phyloP scores from a whole-genome alignment of 2,797 vertebrate genomes.

The Neosilurus mollespiculum region DNA sequence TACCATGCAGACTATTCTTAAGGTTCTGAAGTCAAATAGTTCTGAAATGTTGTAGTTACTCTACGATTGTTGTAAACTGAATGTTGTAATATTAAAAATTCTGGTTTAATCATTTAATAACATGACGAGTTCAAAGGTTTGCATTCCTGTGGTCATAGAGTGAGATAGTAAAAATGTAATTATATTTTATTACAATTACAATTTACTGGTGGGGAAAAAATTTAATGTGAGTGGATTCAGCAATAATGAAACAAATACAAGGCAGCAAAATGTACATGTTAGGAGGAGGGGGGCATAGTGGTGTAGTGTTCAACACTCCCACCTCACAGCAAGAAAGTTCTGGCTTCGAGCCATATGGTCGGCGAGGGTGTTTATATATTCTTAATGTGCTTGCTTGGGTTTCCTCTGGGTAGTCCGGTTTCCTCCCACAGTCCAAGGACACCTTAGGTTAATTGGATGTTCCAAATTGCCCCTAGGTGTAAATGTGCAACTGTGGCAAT shows the following conservation, averaged over 20 bases:
- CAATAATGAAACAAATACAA: background rate
- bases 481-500: too few relatives aligned
- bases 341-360: too few relatives aligned
- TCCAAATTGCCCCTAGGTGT: too few relatives aligned
- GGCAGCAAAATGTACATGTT: background rate
- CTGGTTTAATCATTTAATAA: background rate
- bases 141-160: background rate
- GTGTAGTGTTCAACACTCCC: too few relatives aligned
- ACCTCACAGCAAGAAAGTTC: too few relatives aligned
- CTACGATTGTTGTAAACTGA: background rate
- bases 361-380: too few relatives aligned
- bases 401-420: too few relatives aligned
- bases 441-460: too few relatives aligned
- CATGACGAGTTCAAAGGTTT: background rate
- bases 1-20: constrained; percentile 66
- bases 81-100: background rate
- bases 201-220: background rate
- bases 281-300: too few relatives aligned
- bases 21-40: constrained; percentile 58
- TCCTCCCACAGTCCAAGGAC: too few relatives aligned
- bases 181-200: background rate
- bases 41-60: background rate
- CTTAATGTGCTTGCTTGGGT: too few relatives aligned
- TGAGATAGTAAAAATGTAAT: background rate
- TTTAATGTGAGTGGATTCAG: too few relatives aligned